Conservation (phyloP, 2,797 vertebrate species). For the Chelidonichthys spinosus region DNA sequence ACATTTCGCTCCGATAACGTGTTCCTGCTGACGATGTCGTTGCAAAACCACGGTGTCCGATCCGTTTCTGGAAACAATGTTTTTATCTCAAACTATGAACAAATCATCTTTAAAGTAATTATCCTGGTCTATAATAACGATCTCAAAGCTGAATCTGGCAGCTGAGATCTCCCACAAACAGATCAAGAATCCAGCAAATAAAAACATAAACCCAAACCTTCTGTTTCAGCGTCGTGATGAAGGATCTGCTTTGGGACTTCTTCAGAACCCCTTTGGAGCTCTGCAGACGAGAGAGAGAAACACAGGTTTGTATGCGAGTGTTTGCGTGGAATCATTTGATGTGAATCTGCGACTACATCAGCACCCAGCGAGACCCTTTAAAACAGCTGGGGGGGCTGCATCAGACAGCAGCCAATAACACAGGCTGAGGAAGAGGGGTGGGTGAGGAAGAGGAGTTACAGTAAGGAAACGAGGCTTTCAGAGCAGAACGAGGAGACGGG, state of each 20-base stretch:
- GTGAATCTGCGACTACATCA: conserved; percentile 57
- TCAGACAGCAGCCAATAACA: conserved; percentile 51
- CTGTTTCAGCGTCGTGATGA: conserved; percentile 94
- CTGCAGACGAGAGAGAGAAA: conserved; percentile 72
- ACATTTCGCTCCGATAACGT: too few relatives aligned
- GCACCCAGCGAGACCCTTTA: conserved; percentile 57
- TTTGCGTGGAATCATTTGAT: conserved; percentile 29
- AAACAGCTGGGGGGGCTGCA: conserved; percentile 49
- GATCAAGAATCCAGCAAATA: background rate
- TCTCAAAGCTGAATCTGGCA: background rate
- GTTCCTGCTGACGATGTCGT: too few relatives aligned
- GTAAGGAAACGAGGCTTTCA: conserved; percentile 23
- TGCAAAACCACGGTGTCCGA: too few relatives aligned
- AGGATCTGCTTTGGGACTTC: conserved; percentile 92
- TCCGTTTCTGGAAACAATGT: too few relatives aligned
- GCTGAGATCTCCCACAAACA: conserved; percentile 23
- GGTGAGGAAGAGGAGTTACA: conserved; percentile 25
- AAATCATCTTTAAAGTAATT: background rate
- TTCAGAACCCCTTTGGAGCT: conserved; percentile 91
- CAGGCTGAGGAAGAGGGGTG: conserved; percentile 28
- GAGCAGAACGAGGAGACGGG: conserved; percentile 53
- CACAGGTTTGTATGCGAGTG: conserved; percentile 23
- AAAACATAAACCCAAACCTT: conserved; percentile 85
- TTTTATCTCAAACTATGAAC: too few relatives aligned
- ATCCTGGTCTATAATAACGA: background rate